Evolutionary conservation across 2,888 invertebrate genomes (phyloP).

Genomic region (Ferdinandea cuprea): DNA sequence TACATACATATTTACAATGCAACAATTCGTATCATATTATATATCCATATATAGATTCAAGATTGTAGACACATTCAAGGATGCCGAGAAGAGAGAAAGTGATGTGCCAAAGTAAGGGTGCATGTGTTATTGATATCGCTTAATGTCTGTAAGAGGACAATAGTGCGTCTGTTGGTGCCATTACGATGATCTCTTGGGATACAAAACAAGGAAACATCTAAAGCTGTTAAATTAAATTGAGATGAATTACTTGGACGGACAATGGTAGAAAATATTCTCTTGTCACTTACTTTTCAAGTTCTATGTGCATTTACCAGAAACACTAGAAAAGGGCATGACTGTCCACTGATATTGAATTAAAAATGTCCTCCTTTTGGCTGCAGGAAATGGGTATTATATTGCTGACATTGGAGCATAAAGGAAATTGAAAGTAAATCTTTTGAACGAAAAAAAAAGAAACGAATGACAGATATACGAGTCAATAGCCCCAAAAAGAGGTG

Average conservation of each 20-base stretch:
- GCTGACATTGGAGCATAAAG: constrained; percentile 16
- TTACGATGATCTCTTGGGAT: constrained; percentile 22
- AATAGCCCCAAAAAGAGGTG: not conserved
- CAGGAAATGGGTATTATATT: not conserved
- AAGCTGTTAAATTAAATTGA: constrained; percentile 50
- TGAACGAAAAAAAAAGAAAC: not conserved
- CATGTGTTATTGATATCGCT: constrained; percentile 56
- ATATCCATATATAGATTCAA: no score
- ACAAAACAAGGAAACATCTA: constrained; percentile 7
- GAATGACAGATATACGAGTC: not conserved
- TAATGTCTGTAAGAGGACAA: constrained; percentile 20
- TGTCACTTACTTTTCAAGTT: constrained; percentile 17
- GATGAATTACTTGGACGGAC: constrained; percentile 63
- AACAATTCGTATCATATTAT: no score
- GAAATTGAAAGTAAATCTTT: constrained; percentile 20
- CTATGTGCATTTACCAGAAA: no score
- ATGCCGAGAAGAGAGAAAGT: constrained; percentile 8
- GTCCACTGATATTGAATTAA: constrained; percentile 5
- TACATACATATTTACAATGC: not conserved
- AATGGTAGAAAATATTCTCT: constrained; percentile 7
- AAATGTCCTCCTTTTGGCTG: constrained; percentile 1
- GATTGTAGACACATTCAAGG: not conserved
- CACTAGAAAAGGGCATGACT: not conserved
- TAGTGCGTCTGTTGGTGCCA: constrained; percentile 40
- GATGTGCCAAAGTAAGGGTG: constrained; percentile 12